These are phyloP conservation scores for Antrozous pallidus DNA, from an alignment of 2,797 vertebrate genomes.

Conservation along the genomic window DNA sequence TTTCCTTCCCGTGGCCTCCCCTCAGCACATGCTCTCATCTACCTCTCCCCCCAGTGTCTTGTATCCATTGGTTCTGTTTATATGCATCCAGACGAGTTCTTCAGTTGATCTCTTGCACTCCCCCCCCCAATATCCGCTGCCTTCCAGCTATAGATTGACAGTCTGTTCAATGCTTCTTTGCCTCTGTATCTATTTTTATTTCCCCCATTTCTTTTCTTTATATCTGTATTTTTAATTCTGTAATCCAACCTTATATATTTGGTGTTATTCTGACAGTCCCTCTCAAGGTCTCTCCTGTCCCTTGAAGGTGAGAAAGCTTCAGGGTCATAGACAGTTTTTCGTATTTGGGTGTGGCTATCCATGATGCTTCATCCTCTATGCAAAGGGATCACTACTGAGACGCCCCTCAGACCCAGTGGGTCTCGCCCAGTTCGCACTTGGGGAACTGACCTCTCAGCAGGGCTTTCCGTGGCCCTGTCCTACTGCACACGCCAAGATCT, in stretches of 20 bases:
- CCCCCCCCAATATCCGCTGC: too few relatives aligned
- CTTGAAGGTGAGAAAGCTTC: not conserved
- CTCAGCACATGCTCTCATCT: too few relatives aligned
- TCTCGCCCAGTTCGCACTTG: rapidly evolving
- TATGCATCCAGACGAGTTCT: too few relatives aligned
- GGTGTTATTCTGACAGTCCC: not conserved
- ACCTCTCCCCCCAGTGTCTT: too few relatives aligned
- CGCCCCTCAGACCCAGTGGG: not conserved
- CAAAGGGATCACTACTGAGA: not conserved
- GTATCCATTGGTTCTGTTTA: too few relatives aligned
- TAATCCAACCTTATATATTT: not conserved
- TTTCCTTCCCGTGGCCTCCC: too few relatives aligned
- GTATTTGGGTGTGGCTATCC: not conserved
- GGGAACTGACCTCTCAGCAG: not conserved
- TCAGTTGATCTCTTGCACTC: too few relatives aligned
- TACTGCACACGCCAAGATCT: too few relatives aligned
- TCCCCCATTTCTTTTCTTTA: too few relatives aligned
- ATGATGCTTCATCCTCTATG: rapidly evolving
- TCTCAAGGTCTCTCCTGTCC: not conserved
- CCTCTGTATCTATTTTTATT: too few relatives aligned
- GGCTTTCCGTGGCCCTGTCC: not conserved
- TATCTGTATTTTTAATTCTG: not conserved
- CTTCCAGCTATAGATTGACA: too few relatives aligned
- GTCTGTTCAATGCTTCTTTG: too few relatives aligned
- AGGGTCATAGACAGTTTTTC: not conserved